These are phyloP conservation scores for Centropristis striata DNA, from an alignment of 2,113 vertebrate genomes.

Conservation along the genomic window DNA sequence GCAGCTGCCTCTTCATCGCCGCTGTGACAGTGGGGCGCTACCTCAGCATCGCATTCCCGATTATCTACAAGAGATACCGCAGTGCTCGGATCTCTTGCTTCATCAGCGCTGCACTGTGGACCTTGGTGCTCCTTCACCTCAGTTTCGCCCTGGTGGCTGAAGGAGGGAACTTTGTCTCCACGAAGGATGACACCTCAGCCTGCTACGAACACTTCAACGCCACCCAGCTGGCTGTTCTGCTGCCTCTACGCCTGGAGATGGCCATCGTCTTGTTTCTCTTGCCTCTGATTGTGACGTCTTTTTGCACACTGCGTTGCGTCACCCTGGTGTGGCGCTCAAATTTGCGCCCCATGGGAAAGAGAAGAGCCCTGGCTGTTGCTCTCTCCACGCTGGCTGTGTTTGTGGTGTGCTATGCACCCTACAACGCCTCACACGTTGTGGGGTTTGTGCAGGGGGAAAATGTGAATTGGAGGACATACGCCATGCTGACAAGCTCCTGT, in stretches of 20 bases:
- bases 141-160: constrained; percentile 73
- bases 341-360: constrained; percentile 76
- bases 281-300: constrained; percentile 80
- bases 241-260: constrained; percentile 86
- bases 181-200: constrained; percentile 28
- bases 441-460: constrained; percentile 71
- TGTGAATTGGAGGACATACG: constrained; percentile 78
- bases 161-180: constrained; percentile 76
- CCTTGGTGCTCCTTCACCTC: constrained; percentile 80
- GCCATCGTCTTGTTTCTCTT: constrained; percentile 81
- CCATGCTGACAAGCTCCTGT: constrained; percentile 84
- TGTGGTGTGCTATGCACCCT: constrained; percentile 87
- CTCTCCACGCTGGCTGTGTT: constrained; percentile 84
- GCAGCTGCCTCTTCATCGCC: constrained; percentile 86
- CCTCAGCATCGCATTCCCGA: constrained; percentile 87
- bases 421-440: constrained; percentile 87
- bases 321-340: constrained; percentile 80
- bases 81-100: constrained; percentile 79
- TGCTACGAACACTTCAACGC: constrained; percentile 84
- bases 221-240: constrained; percentile 80
- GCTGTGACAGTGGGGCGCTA: constrained; percentile 86
- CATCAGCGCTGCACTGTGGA: constrained; percentile 82
- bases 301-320: constrained; percentile 86
- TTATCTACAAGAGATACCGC: constrained; percentile 87
- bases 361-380: constrained; percentile 80